Conservation (phyloP, 2,888 invertebrate genomes). For the Catocala sponsa region DNA sequence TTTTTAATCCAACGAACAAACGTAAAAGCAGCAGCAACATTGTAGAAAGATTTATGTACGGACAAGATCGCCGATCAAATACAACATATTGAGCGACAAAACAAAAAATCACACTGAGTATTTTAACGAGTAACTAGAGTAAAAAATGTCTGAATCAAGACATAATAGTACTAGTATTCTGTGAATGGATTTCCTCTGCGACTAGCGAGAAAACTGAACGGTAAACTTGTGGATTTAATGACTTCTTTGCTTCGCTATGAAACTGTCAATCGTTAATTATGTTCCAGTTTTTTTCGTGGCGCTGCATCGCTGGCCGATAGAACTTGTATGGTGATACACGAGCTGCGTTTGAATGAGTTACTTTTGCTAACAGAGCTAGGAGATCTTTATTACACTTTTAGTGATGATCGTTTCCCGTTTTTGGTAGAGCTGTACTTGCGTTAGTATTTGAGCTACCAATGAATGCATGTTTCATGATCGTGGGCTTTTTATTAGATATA, state of each 20-base stretch:
- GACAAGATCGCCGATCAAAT: constrained; percentile 41
- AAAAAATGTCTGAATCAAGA: constrained; percentile 47
- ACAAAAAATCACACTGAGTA: constrained; percentile 25
- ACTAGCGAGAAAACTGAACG: constrained; percentile 47
- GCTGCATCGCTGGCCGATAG: background rate
- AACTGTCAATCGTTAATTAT: constrained; percentile 15
- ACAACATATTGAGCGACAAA: constrained; percentile 42
- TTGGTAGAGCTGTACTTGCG: too few species aligned
- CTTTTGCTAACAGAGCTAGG: background rate
- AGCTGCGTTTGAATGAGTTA: background rate
- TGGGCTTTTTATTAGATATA: too few species aligned
- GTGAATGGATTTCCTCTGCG: constrained; percentile 49
- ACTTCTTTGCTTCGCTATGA: constrained; percentile 27
- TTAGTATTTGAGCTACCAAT: too few species aligned
- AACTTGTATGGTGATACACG: background rate
- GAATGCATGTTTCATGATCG: too few species aligned
- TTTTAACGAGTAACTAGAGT: constrained; percentile 47
- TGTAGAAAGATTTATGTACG: constrained; percentile 36
- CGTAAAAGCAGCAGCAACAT: constrained; percentile 19
- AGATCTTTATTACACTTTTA: background rate
- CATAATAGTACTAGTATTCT: constrained; percentile 40
- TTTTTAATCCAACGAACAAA: constrained; percentile 13
- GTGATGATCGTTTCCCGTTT: too few species aligned
- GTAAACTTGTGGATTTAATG: constrained; percentile 38
- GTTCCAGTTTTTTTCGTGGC: constrained; percentile 4